Evolutionary conservation across 2,113 vertebrate species (phyloP), one percentile per base, ranked within the genome.

Genomic region (Pheucticus melanocephalus): DNA sequence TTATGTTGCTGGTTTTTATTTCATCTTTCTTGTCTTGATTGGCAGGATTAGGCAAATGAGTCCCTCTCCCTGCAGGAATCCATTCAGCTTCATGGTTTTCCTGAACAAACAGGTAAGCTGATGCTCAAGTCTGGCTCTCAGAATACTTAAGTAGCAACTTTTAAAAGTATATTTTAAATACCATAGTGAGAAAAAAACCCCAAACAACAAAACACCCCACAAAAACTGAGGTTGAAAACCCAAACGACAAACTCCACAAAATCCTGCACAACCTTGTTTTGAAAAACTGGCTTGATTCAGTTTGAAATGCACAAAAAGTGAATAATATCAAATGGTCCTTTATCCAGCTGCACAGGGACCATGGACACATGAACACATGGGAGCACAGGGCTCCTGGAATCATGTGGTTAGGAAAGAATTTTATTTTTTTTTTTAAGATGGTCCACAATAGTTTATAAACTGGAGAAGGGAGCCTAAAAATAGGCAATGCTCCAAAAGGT

Each of bases 331-430:
- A 83, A 54, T 23, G 9, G 1, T 21, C 37, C 11, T 33, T 66
- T 57, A 30, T 61, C 23, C 14, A 75, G 4, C 12, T 60, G 33
- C 51, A 28, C 3, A 37, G 60, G 7, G 5, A 75, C 19, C 16
- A 8, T 0, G 5, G 19, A n/a, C 16, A 17, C 17, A 31, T 3
- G 21, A 37, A 24, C 11, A 21, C 20, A 40, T 0, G 0, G 35
- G 10, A 50, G 3, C 21, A 50, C 9, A 33, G 27, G 45, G 7
- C 2, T 78, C 17, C 24, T 68, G 40, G 15, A 78, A 11, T 16
- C 40, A 25, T 0, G 0, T 11, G 6, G 12, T 59, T 60, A 53
- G 3, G 10, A 25, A 53, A 60, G 7, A 63, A 2, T 24, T 33
- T 22, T 23, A 47, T 21, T 2, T 10, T 65, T 37, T 40, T 37